Percentiles rank a stretch among this genome's conserved stretches.
These are phyloP conservation scores for Malurus leucopterus DNA, from an alignment of 2,797 vertebrate species.

Conservation along the genomic window DNA sequence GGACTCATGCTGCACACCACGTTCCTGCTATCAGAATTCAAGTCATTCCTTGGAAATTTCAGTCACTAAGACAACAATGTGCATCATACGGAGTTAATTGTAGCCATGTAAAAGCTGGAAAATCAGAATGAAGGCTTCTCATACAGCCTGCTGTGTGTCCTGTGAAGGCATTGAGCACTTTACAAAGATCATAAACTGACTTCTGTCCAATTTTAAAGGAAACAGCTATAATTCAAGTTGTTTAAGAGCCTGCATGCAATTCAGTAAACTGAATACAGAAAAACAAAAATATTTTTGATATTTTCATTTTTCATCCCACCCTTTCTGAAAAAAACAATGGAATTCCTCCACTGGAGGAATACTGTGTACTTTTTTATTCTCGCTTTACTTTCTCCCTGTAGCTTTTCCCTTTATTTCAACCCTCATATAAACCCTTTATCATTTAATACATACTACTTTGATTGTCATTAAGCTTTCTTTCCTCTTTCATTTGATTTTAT, in stretches of 20 bases:
- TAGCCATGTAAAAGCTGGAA: background rate
- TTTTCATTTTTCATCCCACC: background rate
- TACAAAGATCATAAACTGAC: background rate
- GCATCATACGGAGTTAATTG: background rate
- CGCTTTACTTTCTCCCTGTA: background rate
- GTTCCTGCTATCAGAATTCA: background rate
- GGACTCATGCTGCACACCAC: accelerated
- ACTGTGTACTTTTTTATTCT: background rate
- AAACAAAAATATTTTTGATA: background rate
- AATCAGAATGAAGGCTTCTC: background rate
- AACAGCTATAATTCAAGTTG: background rate
- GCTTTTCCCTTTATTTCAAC: background rate
- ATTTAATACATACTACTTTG: background rate
- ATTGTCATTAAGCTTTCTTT: background rate
- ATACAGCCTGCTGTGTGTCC: background rate
- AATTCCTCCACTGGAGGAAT: background rate
- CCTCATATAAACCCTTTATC: background rate
- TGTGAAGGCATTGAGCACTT: background rate
- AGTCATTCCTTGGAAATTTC: background rate
- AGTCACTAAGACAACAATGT: background rate
- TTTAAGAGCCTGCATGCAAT: background rate
- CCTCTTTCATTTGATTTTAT: background rate
- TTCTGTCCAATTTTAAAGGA: background rate
- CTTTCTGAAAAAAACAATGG: background rate
- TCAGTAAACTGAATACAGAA: background rate